Conservation (phyloP, 2,113 vertebrate species). For the Campylomormyrus tamandua region DNA sequence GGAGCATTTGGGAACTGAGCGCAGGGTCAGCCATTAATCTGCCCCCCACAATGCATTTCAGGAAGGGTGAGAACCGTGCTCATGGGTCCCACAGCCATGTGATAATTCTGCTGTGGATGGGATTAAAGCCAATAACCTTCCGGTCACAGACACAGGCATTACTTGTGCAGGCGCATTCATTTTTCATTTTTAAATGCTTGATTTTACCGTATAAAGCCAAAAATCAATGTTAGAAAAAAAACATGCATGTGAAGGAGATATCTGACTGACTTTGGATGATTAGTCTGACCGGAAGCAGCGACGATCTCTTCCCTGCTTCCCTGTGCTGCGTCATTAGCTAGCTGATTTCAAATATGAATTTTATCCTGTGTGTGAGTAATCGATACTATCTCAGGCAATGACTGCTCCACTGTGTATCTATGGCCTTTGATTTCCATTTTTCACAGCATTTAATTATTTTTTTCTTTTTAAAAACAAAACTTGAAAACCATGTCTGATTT, state of each 20-base stretch:
- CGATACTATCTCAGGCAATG: neutral
- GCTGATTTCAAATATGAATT: neutral
- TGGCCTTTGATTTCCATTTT: neutral
- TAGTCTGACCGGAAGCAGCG: neutral
- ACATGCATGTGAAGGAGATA: neutral
- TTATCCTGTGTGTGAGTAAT: neutral
- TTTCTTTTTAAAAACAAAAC: neutral
- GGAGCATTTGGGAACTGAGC: neutral
- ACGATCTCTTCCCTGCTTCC: neutral
- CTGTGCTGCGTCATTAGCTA: neutral
- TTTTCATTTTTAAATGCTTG: neutral
- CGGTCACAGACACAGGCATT: neutral
- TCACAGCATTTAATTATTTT: neutral
- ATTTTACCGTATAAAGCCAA: neutral
- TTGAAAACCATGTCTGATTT: neutral
- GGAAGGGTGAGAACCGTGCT: neutral
- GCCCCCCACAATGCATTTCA: neutral
- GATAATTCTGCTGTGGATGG: neutral
- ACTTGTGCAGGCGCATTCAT: neutral
- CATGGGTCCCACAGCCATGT: neutral
- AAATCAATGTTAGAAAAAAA: neutral
- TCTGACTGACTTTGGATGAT: neutral
- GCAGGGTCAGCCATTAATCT: neutral
- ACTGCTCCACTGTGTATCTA: neutral
- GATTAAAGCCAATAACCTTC: neutral